Evolutionary conservation across 2,797 vertebrate species (phyloP).

Genomic region (Bovichtus diacanthus): DNA sequence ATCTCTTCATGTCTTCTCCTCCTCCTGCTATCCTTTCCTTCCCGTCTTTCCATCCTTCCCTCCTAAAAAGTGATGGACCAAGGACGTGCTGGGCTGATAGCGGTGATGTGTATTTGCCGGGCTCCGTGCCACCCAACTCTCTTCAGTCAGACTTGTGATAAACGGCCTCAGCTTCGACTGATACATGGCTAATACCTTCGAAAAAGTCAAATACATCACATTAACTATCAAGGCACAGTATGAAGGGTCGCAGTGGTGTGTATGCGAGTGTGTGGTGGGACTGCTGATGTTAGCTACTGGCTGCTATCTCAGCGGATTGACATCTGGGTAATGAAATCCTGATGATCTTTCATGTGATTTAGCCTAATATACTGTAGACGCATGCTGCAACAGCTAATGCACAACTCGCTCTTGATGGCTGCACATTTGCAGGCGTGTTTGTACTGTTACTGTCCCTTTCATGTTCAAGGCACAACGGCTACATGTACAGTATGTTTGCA

Average conservation of each 20-base stretch:
- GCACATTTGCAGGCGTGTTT: slow-evolving; percentile 5
- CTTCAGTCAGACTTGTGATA: slow-evolving; percentile 57
- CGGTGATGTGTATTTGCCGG: slow-evolving; percentile 51
- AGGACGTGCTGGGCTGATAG: slow-evolving; percentile 56
- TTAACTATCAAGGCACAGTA: slow-evolving; percentile 39
- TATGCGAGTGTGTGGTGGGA: slow-evolving; percentile 11
- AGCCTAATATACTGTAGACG: slow-evolving; percentile 5
- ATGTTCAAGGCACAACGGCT: slow-evolving; percentile 21
- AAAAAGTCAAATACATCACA: slow-evolving; percentile 59
- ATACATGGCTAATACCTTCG: slow-evolving; percentile 58
- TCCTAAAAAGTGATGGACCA: slow-evolving; percentile 45
- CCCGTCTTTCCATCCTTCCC: slow-evolving; percentile 30
- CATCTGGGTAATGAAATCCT: slow-evolving; percentile 68
- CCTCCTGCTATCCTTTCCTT: slow-evolving; percentile 22
- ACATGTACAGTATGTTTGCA: background rate
- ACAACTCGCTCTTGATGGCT: background rate
- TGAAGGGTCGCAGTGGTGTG: slow-evolving; percentile 1
- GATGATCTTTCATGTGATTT: background rate
- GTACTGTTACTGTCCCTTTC: background rate
- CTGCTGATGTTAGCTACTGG: slow-evolving; percentile 30
- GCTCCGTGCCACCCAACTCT: slow-evolving; percentile 52
- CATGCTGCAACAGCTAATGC: background rate
- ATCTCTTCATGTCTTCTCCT: slow-evolving; percentile 33
- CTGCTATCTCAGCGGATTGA: slow-evolving; percentile 63
- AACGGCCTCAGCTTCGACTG: slow-evolving; percentile 51